phyloP scores from a whole-genome alignment of 2,797 vertebrate species.

The Sebastes paucispinis region DNA sequence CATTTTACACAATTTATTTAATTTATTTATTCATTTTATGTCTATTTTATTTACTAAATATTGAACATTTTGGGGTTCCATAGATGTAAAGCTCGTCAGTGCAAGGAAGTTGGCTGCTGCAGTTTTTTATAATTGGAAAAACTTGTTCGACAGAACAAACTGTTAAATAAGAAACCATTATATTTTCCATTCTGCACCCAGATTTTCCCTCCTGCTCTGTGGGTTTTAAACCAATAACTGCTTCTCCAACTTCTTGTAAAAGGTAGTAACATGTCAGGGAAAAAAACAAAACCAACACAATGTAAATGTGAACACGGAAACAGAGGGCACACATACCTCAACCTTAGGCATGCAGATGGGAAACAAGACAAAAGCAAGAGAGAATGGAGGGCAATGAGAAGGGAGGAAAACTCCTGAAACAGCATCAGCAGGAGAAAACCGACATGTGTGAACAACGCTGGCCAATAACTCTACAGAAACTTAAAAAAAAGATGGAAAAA shows the following conservation, averaged over 20 bases:
- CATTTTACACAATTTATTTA: background rate
- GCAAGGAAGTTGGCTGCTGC: background rate
- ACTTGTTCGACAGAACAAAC: background rate
- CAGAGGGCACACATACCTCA: constrained; percentile 81
- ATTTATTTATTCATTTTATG: background rate
- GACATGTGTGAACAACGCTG: background rate
- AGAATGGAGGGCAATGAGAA: constrained; percentile 60
- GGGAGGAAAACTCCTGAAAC: constrained; percentile 20
- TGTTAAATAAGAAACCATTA: background rate
- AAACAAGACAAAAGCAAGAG: constrained; percentile 67
- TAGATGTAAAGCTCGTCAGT: background rate
- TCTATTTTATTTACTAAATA: background rate
- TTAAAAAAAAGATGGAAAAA: constrained; percentile 17
- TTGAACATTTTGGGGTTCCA: background rate
- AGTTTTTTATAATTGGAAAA: background rate
- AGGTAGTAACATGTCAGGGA: background rate
- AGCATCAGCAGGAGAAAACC: constrained; percentile 18
- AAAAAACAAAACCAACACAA: background rate
- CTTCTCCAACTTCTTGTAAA: background rate
- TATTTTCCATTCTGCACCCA: background rate
- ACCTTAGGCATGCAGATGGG: constrained; percentile 82
- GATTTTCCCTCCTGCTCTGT: background rate
- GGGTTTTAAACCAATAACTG: constrained; percentile 6
- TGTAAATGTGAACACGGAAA: constrained; percentile 42
- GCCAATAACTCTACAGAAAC: background rate